Evolutionary conservation across 2,888 invertebrate species (phyloP).

Genomic region (Synanthedon andrenaeformis): DNA sequence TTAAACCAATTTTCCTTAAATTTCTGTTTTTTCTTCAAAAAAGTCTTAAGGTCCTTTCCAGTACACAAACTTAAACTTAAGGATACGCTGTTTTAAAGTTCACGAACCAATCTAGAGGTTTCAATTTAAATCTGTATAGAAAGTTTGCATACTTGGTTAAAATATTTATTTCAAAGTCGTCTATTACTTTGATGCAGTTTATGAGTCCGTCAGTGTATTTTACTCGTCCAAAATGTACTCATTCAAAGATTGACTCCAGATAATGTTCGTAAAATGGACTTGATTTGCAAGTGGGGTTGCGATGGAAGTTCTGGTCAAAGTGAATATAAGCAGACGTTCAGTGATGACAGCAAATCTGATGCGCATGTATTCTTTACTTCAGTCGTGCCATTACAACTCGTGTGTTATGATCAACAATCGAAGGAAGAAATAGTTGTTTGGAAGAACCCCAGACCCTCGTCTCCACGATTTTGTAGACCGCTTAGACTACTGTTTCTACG

Average conservation of each 20-base stretch:
- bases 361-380: conserved; percentile 6
- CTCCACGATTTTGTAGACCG: conserved; percentile 7
- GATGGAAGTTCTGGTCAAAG: conserved; percentile 8
- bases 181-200: too few species aligned
- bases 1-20: too few species aligned
- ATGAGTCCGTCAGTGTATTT: too few species aligned
- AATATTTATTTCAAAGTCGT: too few species aligned
- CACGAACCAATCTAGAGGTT: too few species aligned
- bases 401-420: background rate
- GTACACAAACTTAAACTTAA: too few species aligned
- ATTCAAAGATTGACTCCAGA: background rate
- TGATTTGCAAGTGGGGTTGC: conserved; percentile 7
- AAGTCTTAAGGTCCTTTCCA: too few species aligned
- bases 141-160: too few species aligned
- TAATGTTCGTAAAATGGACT: background rate
- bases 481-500: conserved; percentile 2
- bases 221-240: background rate
- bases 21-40: too few species aligned
- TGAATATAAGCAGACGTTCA: conserved; percentile 8
- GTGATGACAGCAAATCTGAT: conserved; percentile 2
- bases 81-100: too few species aligned
- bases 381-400: conserved; percentile 6
- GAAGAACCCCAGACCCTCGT: conserved; percentile 9
- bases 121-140: too few species aligned
- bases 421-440: conserved; percentile 3